Evolutionary conservation across 2,113 vertebrate species (phyloP).

Genomic region (Mesembrinibis cayennensis): DNA sequence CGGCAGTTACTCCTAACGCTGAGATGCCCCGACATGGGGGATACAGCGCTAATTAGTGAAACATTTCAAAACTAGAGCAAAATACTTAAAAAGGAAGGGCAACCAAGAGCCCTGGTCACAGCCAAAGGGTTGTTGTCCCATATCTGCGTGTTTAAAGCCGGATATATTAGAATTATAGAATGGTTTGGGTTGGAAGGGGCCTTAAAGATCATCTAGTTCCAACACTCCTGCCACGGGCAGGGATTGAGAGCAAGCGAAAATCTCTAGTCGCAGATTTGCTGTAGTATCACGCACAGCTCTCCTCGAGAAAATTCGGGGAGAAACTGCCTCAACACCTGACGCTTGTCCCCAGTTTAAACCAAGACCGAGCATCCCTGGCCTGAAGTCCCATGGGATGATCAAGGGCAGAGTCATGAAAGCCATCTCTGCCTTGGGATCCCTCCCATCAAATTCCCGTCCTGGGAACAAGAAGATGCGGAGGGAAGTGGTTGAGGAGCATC

Average conservation of each 20-base stretch:
- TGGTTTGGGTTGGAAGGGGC: not conserved
- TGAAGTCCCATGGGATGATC: not conserved
- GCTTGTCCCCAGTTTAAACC: not conserved
- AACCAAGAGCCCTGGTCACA: not conserved
- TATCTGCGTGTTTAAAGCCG: not conserved
- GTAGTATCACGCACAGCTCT: not conserved
- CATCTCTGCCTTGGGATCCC: not conserved
- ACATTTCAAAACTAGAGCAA: not conserved
- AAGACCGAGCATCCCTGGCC: not conserved
- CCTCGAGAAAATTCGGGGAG: not conserved
- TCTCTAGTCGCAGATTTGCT: not conserved
- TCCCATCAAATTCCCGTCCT: not conserved
- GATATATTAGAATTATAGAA: not conserved
- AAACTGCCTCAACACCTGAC: not conserved
- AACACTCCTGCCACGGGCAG: not conserved
- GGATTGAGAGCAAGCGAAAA: not conserved
- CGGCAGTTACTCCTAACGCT: not conserved
- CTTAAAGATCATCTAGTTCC: not conserved
- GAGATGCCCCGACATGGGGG: not conserved
- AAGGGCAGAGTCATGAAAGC: not conserved
- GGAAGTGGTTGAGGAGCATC: not conserved
- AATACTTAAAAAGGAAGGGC: not conserved
- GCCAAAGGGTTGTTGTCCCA: not conserved
- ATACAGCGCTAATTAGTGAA: not conserved
- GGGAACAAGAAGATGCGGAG: not conserved